Base-by-base conservation (phyloP, 2,888 invertebrate species). In the Platycnemis pennipes region DNA sequence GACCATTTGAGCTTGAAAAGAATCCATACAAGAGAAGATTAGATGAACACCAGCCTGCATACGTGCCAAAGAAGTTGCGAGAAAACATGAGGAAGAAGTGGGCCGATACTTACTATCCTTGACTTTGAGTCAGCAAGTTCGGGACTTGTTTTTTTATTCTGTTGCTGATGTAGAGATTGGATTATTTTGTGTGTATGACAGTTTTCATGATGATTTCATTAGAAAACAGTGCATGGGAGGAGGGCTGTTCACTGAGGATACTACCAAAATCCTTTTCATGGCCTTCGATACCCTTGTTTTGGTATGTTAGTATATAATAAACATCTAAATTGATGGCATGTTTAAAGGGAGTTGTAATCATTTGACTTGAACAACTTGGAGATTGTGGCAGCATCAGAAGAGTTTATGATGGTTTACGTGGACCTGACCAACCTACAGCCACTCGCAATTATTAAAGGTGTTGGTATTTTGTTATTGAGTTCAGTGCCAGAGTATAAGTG, bases 21-120 rank as follows among this genome's bases (percentile, higher is more conserved):
- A 97, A 98, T 96, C 97, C 98, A 4, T 95, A 95, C 45, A 96
- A 97, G n/a, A 97, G 98, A 95, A 97, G 96, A 95, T 96, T 98
- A 95, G 97, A 98, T 96, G 98, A 98, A 46, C 97, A 98, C 96
- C 95, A 96, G 13, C 97, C 98, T 26, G 96, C 96, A 26, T 98
- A 98, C 96, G 97, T 98, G 95, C 98, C 98, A 0, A 98, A 97
- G 96, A 97, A 96, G 69, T 95, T 97, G 26, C 97, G 98, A 89
- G 97, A 97, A 44, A 97, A 96, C 95, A 96, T 97, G 95, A 97
- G 96, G 96, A 97, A 97, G 95, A 97, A 97, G 96, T 97, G 97
- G 96, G 97, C n/a, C 26, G 89, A 94, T 69, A 94, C 88, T 44
- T 94, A 89, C n/a, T 94, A 94, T 22, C 94, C 94, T 56, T 94